Base-by-base conservation (phyloP, 1,140 invertebrate species). In the Archegozetes longisetosus region DNA sequence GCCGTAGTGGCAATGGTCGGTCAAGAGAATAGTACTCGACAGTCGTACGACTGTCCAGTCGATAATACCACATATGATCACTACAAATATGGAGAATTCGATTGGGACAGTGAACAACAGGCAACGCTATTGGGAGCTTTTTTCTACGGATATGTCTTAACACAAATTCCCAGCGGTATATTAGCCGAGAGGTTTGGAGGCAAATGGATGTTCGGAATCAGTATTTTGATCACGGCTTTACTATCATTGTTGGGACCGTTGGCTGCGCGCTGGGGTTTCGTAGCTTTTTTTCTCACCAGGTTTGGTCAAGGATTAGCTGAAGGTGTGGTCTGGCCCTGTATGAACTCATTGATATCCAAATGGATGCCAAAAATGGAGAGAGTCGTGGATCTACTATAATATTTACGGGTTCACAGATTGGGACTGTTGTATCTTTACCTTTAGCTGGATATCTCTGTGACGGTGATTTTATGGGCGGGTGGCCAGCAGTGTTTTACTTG, bases 141-240 rank as follows among this genome's bases (percentile, higher is more conserved):
- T 69, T 90, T 90, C 70, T 86, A 84, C 80, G 86, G 87, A 4
- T 90, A 89, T 67, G 78, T 88, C 49, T 72, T 86, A 0, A 84
- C 84, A 0, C 83, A 92, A 72, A 75, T 91, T 51, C 86, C 88
- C 0, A 84, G 84, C 28, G 87, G 83, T 1, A 75, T 82, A 58
- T 71, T 88, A 47, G 82, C 85, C 0, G 86, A 88, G 71, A 69
- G 81, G 27, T 78, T 83, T 63, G 86, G 85, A 3, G 86, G 84
- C 0, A 89, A 88, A 73, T 85, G 84, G 80, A 82, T 82, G 87
- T 57, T 86, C 89, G 78, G 82, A 82, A 64, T 78, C 1, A 60
- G 60, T 17, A 40, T 58, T 9, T 23, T 66, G 2, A 9, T 58
- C 2, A 53, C 65, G 1, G 59, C 58, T 12, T 14, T 62, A 24